Evolutionary conservation across 92 coral and sea anemone species (phyloP), one percentile per base, ranked within the genome.

Genomic region (Micromussa lordhowensis): DNA sequence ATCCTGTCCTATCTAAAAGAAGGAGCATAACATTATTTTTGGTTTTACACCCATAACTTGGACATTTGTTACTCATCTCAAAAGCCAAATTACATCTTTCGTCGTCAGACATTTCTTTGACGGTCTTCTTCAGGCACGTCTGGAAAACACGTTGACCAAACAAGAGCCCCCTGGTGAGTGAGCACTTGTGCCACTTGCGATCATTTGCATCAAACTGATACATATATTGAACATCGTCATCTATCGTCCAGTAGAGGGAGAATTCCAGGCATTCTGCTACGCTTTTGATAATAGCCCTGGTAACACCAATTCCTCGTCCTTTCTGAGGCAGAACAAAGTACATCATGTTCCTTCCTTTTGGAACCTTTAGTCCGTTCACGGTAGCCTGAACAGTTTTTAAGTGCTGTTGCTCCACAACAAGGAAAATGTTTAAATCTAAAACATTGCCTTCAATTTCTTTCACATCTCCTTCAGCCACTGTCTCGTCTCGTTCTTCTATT

Each of bases 251-350:
- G 77, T 91, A 91, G 26, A 86, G 66, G 17, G 44, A 72, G 21
- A 91, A 85, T 2, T 82, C 55, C 8, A 91, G 58, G 55, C 80
- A 44, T 53, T 91, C 93, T 11, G 93, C 91, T 22, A 91, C 21
- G 64, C 83, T 36, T 55, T 91, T 91, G 80, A 91, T 86, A 48
- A 91, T 80, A 0, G 93, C 82, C 59, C 91, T 91, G 72, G 93
- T 71, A 28, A 90, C 93, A 22, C 93, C 93, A 76, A 86, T 90
- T 19, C 93, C 93, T 26, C 93, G 93, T 18, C 93, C 93, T 7
- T 66, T 75, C 58, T 91, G 93, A 5, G 93, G 93, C 21, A 91
- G 70, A 35, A 91, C 91, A 81, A 91, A 55, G 29, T 91, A 91
- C 34, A 34, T 63, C 55, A 91, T 64, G 57, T 75, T 86, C 29